Percentiles rank a stretch among this genome's conserved stretches.
Evolutionary conservation across 1,140 invertebrate genomes (phyloP).

Genomic region (Acromyrmex echinatior): DNA sequence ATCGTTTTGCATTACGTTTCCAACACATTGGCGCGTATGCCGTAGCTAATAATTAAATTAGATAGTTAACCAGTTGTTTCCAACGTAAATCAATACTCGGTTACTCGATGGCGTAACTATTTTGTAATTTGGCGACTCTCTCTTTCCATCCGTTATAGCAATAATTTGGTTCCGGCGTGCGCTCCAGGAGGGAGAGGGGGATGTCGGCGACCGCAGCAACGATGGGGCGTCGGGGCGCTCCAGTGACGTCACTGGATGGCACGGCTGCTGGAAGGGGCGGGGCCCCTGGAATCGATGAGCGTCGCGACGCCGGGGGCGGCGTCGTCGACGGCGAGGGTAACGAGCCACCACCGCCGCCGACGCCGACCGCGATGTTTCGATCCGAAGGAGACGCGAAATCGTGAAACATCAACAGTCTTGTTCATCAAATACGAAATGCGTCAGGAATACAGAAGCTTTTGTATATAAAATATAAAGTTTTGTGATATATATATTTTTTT

Average conservation of each 20-base stretch:
- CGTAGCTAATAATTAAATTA: slow-evolving; percentile 34
- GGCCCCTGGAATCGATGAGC: slow-evolving; percentile 82
- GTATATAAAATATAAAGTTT: neutral
- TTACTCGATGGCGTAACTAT: slow-evolving; percentile 13
- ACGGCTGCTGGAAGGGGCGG: slow-evolving; percentile 62
- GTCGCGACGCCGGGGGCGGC: slow-evolving; percentile 61
- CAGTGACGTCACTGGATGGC: slow-evolving; percentile 82
- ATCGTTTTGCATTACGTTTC: neutral
- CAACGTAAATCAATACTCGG: slow-evolving; percentile 1
- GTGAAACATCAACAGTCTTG: neutral
- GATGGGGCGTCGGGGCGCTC: slow-evolving; percentile 79
- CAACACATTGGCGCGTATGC: neutral
- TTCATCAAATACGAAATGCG: neutral
- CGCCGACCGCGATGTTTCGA: slow-evolving; percentile 45
- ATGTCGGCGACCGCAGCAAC: slow-evolving; percentile 74
- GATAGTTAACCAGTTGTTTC: slow-evolving; percentile 16
- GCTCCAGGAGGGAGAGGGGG: neutral
- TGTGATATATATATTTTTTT: too few species aligned
- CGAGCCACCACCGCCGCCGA: slow-evolving; percentile 53
- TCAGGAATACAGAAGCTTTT: neutral
- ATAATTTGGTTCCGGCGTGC: slow-evolving; percentile 30
- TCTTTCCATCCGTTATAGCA: slow-evolving; percentile 3
- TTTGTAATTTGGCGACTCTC: slow-evolving; percentile 21
- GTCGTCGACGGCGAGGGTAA: slow-evolving; percentile 60
- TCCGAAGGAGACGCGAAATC: slow-evolving; percentile 22